A percentile compares a stretch with the other conserved stretches of the same genome.
These are phyloP conservation scores for Polylopha cassiicola DNA, from an alignment of 2,888 invertebrate genomes.

Conservation along the genomic window DNA sequence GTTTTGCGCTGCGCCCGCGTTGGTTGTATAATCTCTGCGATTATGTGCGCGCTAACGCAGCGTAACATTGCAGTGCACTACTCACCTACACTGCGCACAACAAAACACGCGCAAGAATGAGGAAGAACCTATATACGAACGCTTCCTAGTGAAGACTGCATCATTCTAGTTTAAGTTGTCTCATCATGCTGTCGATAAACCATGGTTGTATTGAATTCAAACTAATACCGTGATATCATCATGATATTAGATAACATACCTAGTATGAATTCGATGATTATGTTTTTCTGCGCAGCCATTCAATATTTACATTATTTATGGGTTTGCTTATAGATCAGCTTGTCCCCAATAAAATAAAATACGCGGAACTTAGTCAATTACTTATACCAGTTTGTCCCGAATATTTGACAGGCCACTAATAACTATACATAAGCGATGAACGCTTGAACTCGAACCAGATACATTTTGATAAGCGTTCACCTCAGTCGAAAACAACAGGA, in stretches of 20 bases:
- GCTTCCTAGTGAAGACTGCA: constrained; percentile 51
- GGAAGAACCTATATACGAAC: constrained; percentile 49
- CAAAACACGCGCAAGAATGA: constrained; percentile 55
- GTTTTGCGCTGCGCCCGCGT: constrained; percentile 40
- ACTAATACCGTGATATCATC: too few relatives aligned
- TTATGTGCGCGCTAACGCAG: constrained; percentile 37
- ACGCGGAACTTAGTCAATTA: constrained; percentile 27
- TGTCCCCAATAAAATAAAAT: constrained; percentile 28
- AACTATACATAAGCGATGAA: constrained; percentile 44
- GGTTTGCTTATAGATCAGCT: constrained; percentile 7
- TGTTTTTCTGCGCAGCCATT: constrained; percentile 15
- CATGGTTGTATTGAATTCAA: too few relatives aligned
- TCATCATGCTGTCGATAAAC: too few relatives aligned
- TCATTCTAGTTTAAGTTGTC: constrained; percentile 1
- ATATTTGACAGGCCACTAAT: constrained; percentile 34
- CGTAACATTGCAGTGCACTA: constrained; percentile 53
- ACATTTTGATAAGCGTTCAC: constrained; percentile 47
- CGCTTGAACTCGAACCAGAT: constrained; percentile 62
- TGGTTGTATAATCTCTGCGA: constrained; percentile 52
- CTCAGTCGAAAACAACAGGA: constrained; percentile 25
- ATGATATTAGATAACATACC: constrained; percentile 8
- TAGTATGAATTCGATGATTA: too few relatives aligned
- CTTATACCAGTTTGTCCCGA: constrained; percentile 39
- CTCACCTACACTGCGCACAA: constrained; percentile 47
- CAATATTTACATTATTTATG: constrained; percentile 16